Percentiles rank a stretch among this genome's conserved stretches.
These are phyloP conservation scores for Oxyruncus cristatus DNA, from an alignment of 2,113 vertebrate species.

Conservation along the genomic window DNA sequence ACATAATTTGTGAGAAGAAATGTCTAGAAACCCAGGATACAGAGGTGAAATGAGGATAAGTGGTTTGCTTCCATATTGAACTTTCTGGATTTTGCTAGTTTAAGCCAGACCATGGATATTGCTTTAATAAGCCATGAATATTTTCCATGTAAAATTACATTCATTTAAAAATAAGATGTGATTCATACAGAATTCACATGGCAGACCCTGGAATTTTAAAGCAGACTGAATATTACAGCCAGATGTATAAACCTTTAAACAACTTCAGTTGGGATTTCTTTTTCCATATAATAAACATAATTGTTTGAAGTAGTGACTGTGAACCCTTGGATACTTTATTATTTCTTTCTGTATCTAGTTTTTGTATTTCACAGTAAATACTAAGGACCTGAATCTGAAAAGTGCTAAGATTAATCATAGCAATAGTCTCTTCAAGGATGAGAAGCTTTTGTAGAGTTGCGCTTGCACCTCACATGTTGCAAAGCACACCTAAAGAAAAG, in stretches of 20 bases:
- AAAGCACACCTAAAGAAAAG: background rate
- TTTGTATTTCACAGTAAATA: background rate
- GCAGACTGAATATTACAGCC: background rate
- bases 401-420: background rate
- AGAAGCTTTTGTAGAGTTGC: background rate
- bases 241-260: background rate
- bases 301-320: background rate
- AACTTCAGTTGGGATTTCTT: background rate
- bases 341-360: background rate
- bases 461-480: background rate
- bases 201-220: background rate
- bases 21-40: background rate
- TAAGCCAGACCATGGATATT: background rate
- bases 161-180: slow-evolving; percentile 45
- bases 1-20: background rate
- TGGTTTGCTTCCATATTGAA: background rate
- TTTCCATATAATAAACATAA: background rate
- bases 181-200: background rate
- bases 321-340: background rate
- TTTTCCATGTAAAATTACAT: slow-evolving; percentile 58
- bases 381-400: background rate
- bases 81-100: slow-evolving; percentile 21
- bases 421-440: background rate
- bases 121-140: slow-evolving; percentile 8
- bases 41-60: slow-evolving; percentile 61